Evolutionary conservation across 2,888 invertebrate genomes (phyloP).

Genomic region (Pogonocherus hispidulus): DNA sequence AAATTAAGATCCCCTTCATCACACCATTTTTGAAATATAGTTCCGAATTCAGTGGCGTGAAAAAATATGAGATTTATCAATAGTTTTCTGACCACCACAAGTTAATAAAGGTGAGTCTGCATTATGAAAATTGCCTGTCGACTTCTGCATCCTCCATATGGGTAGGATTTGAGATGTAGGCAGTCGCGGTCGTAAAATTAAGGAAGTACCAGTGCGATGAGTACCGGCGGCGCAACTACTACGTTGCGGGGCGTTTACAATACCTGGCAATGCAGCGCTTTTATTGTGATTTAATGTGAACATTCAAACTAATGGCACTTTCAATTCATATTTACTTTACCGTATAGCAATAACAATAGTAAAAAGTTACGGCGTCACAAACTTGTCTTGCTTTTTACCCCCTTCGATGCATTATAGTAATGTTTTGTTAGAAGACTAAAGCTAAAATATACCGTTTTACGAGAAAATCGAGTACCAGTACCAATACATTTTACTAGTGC

Average conservation of each 20-base stretch:
- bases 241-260: conserved; percentile 12
- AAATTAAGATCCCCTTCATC: no score
- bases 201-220: conserved; percentile 27
- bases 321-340: conserved; percentile 54
- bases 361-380: neutral
- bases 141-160: conserved; percentile 17
- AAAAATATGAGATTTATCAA: no score
- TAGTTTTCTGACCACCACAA: no score
- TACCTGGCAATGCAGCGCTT: conserved; percentile 19
- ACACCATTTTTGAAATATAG: no score
- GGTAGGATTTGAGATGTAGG: conserved; percentile 10
- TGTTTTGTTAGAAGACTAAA: no score
- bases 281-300: conserved; percentile 50
- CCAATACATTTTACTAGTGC: no score
- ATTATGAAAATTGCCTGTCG: conserved; percentile 12
- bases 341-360: conserved; percentile 50
- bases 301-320: conserved; percentile 54
- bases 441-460: no score
- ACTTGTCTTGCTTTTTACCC: conserved; percentile 29
- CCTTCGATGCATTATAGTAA: no score
- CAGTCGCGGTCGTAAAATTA: conserved; percentile 23
- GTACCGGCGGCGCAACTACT: conserved; percentile 43
- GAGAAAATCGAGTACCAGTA: no score
- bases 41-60: no score
- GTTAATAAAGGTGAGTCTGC: neutral